Conservation (phyloP, 1,140 invertebrate species). For the Aphidius gifuensis region DNA sequence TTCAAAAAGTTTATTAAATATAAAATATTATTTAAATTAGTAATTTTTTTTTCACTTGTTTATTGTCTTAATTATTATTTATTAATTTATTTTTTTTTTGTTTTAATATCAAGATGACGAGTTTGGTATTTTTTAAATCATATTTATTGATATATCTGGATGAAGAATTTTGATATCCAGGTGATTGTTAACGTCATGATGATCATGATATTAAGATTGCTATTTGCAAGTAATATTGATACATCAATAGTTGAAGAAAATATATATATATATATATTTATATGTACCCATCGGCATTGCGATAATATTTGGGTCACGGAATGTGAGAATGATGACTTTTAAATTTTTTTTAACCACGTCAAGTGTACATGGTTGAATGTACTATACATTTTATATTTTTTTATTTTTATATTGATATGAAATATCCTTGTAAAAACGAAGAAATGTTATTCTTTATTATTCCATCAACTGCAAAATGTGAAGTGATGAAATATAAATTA, state of each 20-base stretch:
- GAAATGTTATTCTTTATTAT: too few species aligned
- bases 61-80: background rate
- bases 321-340: conserved; percentile 7
- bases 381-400: background rate
- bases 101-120: background rate
- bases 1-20: too few species aligned
- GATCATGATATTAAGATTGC: too few species aligned
- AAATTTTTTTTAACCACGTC: conserved; percentile 6
- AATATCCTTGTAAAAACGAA: too few species aligned
- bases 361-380: conserved; percentile 1
- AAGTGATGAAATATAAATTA: background rate
- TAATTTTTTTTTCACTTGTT: too few species aligned
- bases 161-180: conserved; percentile 11
- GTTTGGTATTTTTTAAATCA: conserved; percentile 8
- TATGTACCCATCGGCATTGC: background rate
- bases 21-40: too few species aligned
- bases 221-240: background rate
- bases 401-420: background rate
- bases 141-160: background rate
- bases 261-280: conserved; percentile 9
- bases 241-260: background rate
- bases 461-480: background rate
- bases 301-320: conserved; percentile 19
- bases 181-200: conserved; percentile 9
- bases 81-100: background rate